A percentile compares a stretch with the other conserved stretches of the same genome.
These are phyloP conservation scores for Emberiza fucata DNA, from an alignment of 2,113 vertebrate genomes.

Conservation along the genomic window DNA sequence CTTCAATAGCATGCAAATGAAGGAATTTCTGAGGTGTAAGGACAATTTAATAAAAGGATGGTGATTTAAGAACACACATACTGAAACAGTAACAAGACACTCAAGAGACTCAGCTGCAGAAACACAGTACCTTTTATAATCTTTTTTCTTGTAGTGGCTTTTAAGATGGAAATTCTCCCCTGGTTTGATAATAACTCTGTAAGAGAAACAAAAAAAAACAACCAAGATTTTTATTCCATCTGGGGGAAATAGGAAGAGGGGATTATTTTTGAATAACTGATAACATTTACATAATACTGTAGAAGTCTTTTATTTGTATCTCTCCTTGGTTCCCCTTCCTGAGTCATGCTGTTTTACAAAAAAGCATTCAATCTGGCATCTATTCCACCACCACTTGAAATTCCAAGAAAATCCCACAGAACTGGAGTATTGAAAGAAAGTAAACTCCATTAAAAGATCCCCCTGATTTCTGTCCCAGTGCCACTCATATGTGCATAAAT, in stretches of 20 bases:
- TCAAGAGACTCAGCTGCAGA: background rate
- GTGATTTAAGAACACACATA: background rate
- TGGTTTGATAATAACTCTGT: background rate
- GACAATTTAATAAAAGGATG: background rate
- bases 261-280: background rate
- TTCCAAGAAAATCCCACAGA: background rate
- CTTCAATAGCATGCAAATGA: background rate
- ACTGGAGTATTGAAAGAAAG: background rate
- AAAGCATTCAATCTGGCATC: background rate
- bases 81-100: background rate
- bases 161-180: conserved; percentile 9
- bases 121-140: conserved; percentile 33
- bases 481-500: background rate
- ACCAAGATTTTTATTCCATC: background rate
- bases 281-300: background rate
- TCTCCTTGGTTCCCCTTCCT: background rate
- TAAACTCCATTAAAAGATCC: background rate
- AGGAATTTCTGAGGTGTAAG: background rate
- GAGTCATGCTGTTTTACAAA: background rate
- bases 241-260: background rate
- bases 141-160: background rate
- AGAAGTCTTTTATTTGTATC: background rate
- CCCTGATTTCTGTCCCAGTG: background rate
- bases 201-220: conserved; percentile 9
- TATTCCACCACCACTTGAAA: background rate